Evolutionary conservation across 2,113 vertebrate species (phyloP).

Genomic region (Glareola pratincola): DNA sequence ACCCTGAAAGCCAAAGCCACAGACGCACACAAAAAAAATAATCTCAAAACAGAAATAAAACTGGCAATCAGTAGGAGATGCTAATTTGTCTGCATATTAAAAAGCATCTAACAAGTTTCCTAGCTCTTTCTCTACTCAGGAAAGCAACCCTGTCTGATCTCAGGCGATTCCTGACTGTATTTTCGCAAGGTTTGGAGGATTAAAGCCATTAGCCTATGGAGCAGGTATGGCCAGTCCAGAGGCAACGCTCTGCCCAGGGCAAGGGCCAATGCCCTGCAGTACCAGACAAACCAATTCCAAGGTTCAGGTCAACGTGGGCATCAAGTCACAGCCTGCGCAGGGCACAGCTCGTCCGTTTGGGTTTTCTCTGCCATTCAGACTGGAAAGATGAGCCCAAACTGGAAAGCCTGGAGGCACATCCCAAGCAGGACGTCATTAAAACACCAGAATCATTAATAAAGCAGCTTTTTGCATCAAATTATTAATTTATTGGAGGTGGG

Average conservation of each 20-base stretch:
- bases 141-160: not conserved
- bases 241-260: accelerated
- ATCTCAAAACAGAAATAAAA: not conserved
- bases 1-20: not conserved
- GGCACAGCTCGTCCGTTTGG: accelerated
- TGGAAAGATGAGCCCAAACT: not conserved
- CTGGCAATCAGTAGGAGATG: not conserved
- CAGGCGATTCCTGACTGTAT: not conserved
- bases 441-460: not conserved
- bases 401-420: not conserved
- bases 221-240: not conserved
- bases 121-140: not conserved
- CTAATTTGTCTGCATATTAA: not conserved
- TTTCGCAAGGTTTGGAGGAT: not conserved
- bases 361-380: not conserved
- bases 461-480: not conserved
- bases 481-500: not conserved
- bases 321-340: not conserved
- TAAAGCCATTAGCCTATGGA: not conserved
- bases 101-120: not conserved
- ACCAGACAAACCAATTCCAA: not conserved
- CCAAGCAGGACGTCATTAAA: not conserved
- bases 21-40: not conserved
- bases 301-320: not conserved
- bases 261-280: not conserved